Conservation (phyloP, 2,888 invertebrate genomes). For the Watsonalla binaria region DNA sequence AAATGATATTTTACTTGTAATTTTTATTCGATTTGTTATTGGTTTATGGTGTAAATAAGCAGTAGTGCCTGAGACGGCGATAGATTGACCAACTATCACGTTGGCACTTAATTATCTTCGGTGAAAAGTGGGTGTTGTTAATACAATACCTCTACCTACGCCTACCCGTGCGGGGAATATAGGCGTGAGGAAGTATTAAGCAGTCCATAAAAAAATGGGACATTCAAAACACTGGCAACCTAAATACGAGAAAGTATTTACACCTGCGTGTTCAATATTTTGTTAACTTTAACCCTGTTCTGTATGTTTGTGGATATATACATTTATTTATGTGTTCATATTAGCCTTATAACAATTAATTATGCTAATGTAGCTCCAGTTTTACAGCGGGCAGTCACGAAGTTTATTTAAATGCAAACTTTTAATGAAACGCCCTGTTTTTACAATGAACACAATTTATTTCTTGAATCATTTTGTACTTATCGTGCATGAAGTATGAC, state of each 20-base stretch:
- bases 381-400: slow-evolving; percentile 41
- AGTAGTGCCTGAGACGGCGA: too few relatives aligned
- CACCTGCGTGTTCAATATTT: not conserved
- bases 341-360: slow-evolving; percentile 48
- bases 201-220: not conserved
- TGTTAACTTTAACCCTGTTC: not conserved
- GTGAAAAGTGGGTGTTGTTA: too few relatives aligned
- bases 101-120: too few relatives aligned
- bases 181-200: too few relatives aligned
- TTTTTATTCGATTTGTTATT: too few relatives aligned
- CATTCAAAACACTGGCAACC: not conserved
- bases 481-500: too few relatives aligned
- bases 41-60: too few relatives aligned
- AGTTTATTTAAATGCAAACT: slow-evolving; percentile 31
- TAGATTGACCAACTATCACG: too few relatives aligned
- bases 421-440: not conserved
- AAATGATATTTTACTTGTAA: too few relatives aligned
- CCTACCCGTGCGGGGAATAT: too few relatives aligned
- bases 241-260: not conserved
- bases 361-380: slow-evolving; percentile 40
- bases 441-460: not conserved
- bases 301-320: not conserved
- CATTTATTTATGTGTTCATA: not conserved
- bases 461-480: too few relatives aligned
- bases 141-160: too few relatives aligned